Base-by-base conservation (phyloP, 1,140 invertebrate species). In the Globodera ellingtonae region DNA sequence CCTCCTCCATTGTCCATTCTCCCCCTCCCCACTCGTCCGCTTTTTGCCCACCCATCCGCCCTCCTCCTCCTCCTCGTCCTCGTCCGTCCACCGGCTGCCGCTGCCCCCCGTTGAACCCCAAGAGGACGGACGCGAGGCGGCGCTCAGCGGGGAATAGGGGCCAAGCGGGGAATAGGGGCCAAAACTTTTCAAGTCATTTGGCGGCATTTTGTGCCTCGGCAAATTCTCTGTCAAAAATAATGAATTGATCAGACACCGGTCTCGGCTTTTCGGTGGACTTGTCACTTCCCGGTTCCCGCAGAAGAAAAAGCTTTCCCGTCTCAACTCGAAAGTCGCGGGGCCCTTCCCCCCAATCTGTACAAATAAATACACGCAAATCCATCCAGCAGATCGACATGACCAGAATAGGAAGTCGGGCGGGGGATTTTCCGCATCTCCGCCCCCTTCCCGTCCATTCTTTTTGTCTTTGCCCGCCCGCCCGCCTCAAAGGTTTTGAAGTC, bases 81-180 rank as follows among this genome's bases (percentile, higher is more conserved):
- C 67, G 24, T 35, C 67, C n/a, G 67, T 70, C 46, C 56, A 62
- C 18, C 56, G 15, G 18, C 5, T 62, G 56, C 67, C 67, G 24
- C 8, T 44, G n/a, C 8, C 59, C 13, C n/a, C 13, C n/a, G 24
- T 35, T 35, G 24, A 47, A 18, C 67, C 67, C 67, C 67, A 70
- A n/a, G 67, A 70, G 67, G 67, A 35, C 10, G 67, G 67, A 70
- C 67, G 67, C 67, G 67, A 9, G 67, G 46, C 24, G 21, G 67
- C 67, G 15, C 46, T 47, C 67, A 70, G 35, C 10, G 9, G 67
- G 67, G 67, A 70, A 47, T 70, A 70, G 24, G 10, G 56, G 1
- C 56, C 56, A 62, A 62, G 35, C 24, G 67, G 67, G 10, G 46
- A 70, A 44, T 15, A 70, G 24, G 67, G 46, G 67, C 67, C 24